phyloP scores from a whole-genome alignment of 2,888 invertebrate genomes.

The Caenorhabditis angaria region DNA sequence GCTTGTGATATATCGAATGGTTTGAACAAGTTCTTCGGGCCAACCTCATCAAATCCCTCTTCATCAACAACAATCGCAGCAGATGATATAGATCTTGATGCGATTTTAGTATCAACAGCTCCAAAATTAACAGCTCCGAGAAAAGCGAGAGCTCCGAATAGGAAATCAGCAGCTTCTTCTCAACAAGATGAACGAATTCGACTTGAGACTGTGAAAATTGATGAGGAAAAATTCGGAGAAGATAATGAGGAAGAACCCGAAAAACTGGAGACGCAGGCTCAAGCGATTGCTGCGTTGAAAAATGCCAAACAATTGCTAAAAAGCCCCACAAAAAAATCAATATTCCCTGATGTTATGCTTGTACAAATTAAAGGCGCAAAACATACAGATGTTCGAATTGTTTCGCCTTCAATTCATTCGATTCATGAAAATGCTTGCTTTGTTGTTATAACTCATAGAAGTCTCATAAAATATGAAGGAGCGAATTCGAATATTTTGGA shows the following conservation, averaged over 20 bases:
- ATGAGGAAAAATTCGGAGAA: constrained; percentile 18
- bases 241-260: constrained; percentile 35
- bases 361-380: constrained; percentile 59
- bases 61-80: background rate
- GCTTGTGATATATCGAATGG: constrained; percentile 33
- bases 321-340: constrained; percentile 44
- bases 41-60: constrained; percentile 1
- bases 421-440: constrained; percentile 54
- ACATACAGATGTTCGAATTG: constrained; percentile 58
- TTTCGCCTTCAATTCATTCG: constrained; percentile 43
- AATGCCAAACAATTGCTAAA: constrained; percentile 30
- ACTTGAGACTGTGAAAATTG: constrained; percentile 19
- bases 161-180: constrained; percentile 9
- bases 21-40: constrained; percentile 29
- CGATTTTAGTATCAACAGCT: constrained; percentile 20
- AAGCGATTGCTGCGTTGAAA: constrained; percentile 32
- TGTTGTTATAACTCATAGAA: constrained; percentile 53
- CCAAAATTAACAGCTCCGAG: constrained; percentile 29
- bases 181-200: constrained; percentile 22
- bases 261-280: constrained; percentile 36
- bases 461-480: constrained; percentile 61
- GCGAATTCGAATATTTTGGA: constrained; percentile 54
- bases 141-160: constrained; percentile 33
- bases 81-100: constrained; percentile 28
- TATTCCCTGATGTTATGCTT: constrained; percentile 62